Percentiles rank a stretch among this genome's conserved stretches.
Conservation (phyloP, 2,888 invertebrate genomes). For the Brachyopa scutellaris region DNA sequence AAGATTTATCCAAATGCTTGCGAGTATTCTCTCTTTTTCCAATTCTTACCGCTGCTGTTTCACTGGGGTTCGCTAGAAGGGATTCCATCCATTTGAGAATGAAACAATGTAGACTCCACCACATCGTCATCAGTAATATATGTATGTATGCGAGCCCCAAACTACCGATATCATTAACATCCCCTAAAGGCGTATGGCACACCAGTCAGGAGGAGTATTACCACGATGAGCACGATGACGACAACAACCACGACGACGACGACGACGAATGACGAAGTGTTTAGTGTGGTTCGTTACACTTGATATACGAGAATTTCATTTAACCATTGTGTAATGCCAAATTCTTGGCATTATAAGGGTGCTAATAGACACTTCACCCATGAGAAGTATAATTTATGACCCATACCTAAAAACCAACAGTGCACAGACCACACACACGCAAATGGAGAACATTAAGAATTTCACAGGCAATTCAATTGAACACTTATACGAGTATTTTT, state of each 20-base stretch:
- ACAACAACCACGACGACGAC: constrained; percentile 12
- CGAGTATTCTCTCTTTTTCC: constrained; percentile 61
- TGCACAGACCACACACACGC: constrained; percentile 4
- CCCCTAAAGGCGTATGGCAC: constrained; percentile 56
- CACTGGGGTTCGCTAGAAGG: constrained; percentile 8
- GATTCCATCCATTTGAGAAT: constrained; percentile 27
- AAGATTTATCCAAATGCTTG: constrained; percentile 55
- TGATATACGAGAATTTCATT: constrained; percentile 75
- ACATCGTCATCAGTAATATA: constrained; percentile 27
- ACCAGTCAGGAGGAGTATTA: constrained; percentile 45
- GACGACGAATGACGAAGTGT: constrained; percentile 73
- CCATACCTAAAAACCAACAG: constrained; percentile 35
- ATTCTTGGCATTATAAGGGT: constrained; percentile 79
- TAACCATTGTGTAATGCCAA: constrained; percentile 75
- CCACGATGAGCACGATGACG: constrained; percentile 34
- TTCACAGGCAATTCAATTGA: constrained; percentile 14
- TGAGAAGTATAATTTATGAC: constrained; percentile 69
- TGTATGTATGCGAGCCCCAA: constrained; percentile 7
- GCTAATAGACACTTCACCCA: constrained; percentile 79
- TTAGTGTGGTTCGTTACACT: constrained; percentile 75
- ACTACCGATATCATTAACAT: constrained; percentile 65
- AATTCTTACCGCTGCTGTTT: background rate
- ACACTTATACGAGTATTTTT: too few species aligned
- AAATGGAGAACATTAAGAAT: constrained; percentile 35
- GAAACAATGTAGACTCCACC: constrained; percentile 65